Evolutionary conservation across 1,140 invertebrate genomes (phyloP).

Genomic region (Nasonia giraulti): DNA sequence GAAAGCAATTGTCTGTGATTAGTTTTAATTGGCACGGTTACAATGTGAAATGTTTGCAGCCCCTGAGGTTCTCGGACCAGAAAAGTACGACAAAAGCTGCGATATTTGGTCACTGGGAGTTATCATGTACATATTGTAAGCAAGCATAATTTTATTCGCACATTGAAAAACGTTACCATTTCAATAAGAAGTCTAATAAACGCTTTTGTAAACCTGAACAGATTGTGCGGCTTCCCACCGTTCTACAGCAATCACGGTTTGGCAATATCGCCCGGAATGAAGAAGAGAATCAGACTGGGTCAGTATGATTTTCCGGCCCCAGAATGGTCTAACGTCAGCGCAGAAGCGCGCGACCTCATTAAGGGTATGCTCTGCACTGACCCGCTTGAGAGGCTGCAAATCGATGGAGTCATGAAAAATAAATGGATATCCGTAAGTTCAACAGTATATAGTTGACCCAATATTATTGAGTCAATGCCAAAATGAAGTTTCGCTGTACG

Average conservation of each 20-base stretch:
- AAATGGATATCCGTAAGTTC: constrained; percentile 90
- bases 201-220: constrained; percentile 66
- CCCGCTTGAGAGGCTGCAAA: constrained; percentile 90
- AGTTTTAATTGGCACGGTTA: neutral
- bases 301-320: constrained; percentile 97
- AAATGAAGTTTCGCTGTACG: neutral
- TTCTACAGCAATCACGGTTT: constrained; percentile 98
- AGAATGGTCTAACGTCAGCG: constrained; percentile 96
- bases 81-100: constrained; percentile 99
- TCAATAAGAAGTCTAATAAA: neutral
- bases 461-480: neutral
- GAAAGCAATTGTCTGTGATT: neutral
- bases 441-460: constrained; percentile 8
- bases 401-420: constrained; percentile 92
- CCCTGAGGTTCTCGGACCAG: constrained; percentile 96
- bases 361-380: constrained; percentile 94
- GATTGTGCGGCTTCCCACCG: constrained; percentile 97
- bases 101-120: constrained; percentile 99
- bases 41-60: constrained; percentile 75
- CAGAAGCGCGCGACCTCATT: constrained; percentile 96
- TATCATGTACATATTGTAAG: constrained; percentile 98
- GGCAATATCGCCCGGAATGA: constrained; percentile 99
- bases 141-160: constrained; percentile 56
- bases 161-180: neutral
- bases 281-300: constrained; percentile 94